These are phyloP conservation scores for Spilarctia lutea DNA, from an alignment of 2,888 invertebrate species.

Conservation along the genomic window DNA sequence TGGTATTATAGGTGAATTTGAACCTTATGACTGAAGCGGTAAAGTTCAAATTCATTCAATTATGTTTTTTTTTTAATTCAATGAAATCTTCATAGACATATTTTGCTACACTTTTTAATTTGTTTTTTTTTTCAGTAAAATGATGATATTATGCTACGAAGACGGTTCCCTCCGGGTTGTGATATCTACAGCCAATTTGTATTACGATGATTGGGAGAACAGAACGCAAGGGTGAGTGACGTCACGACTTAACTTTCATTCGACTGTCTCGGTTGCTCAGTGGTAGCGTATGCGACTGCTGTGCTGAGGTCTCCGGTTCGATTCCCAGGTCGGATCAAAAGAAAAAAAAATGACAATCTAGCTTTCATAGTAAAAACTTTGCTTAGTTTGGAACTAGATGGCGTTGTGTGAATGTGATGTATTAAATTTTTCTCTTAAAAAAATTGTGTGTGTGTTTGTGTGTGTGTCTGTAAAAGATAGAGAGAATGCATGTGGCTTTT, in stretches of 20 bases:
- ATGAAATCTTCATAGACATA: no score
- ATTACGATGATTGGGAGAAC: slow-evolving; percentile 97
- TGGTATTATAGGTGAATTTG: neutral
- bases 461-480: neutral
- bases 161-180: slow-evolving; percentile 94
- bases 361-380: no score
- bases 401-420: no score
- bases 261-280: no score
- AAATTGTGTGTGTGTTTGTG: no score
- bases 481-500: neutral
- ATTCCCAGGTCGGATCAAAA: no score
- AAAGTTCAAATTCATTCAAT: neutral
- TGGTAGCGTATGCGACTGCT: no score
- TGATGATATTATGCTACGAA: slow-evolving; percentile 94
- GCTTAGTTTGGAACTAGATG: no score
- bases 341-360: no score
- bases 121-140: slow-evolving; percentile 87
- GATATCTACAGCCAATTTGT: slow-evolving; percentile 96
- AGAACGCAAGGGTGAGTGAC: slow-evolving; percentile 93
- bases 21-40: neutral
- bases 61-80: neutral
- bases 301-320: no score
- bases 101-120: no score
- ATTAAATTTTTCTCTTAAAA: no score
- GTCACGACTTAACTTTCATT: neutral